These are phyloP conservation scores for Drosophila dunni DNA, from an alignment of 1,140 invertebrate genomes.

Conservation along the genomic window DNA sequence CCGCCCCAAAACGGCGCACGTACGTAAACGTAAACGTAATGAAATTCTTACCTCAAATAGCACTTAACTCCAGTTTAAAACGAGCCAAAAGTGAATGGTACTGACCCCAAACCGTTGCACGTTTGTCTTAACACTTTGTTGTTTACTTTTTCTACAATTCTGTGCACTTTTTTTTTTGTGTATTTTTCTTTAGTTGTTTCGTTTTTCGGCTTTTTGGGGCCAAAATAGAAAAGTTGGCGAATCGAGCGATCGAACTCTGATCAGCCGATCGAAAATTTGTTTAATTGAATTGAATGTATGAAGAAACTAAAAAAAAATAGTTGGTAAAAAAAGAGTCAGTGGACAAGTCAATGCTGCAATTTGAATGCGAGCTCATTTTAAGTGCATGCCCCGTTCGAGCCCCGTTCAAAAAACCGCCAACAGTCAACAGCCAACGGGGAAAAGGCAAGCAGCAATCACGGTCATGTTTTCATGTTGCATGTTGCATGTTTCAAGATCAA, in stretches of 20 bases:
- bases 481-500: conserved; percentile 57
- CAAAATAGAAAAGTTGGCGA: conserved; percentile 73
- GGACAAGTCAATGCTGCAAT: conserved; percentile 76
- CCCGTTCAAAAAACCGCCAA: not conserved
- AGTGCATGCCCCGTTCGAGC: conserved; percentile 42
- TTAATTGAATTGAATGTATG: conserved; percentile 80
- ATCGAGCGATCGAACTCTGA: conserved; percentile 52
- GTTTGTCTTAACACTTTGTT: conserved; percentile 82
- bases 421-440: conserved; percentile 29
- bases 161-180: conserved; percentile 39
- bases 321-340: conserved; percentile 57
- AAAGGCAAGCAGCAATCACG: conserved; percentile 50
- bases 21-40: conserved; percentile 81
- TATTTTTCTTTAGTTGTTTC: conserved; percentile 14
- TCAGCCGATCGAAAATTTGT: conserved; percentile 70
- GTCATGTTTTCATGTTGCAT: conserved; percentile 58
- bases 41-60: conserved; percentile 83
- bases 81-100: conserved; percentile 82
- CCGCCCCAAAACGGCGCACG: conserved; percentile 63
- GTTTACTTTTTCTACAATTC: conserved; percentile 72
- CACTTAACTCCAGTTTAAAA: conserved; percentile 83
- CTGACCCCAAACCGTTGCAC: conserved; percentile 82
- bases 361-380: conserved; percentile 78
- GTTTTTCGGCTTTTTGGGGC: conserved; percentile 54
- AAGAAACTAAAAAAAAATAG: conserved; percentile 4